Conservation (phyloP, 2,797 vertebrate species). For the Falco berigora region DNA sequence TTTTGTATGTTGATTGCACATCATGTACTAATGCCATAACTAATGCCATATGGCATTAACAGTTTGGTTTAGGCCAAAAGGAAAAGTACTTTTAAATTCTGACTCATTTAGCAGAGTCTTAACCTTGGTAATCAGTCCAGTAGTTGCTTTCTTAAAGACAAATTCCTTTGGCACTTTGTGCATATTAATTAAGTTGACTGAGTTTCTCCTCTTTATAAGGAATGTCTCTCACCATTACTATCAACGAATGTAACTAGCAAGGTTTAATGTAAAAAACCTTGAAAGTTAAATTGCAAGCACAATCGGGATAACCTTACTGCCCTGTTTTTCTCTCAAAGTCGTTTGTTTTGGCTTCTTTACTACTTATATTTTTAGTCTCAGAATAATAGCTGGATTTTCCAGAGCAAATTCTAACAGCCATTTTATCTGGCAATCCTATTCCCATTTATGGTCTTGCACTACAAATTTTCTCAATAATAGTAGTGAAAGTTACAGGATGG, state of each 20-base stretch:
- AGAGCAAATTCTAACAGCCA: neutral
- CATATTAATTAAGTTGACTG: neutral
- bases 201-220: neutral
- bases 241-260: neutral
- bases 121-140: neutral
- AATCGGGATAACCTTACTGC: neutral
- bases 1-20: neutral
- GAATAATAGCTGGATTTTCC: neutral
- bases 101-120: neutral
- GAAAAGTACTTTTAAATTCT: neutral
- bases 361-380: neutral
- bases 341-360: neutral
- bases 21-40: neutral
- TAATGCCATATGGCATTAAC: neutral
- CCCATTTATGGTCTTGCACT: neutral
- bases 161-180: neutral
- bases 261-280: neutral
- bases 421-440: neutral
- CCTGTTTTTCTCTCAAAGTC: neutral
- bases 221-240: neutral
- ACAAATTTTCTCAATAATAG: neutral
- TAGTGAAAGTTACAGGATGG: neutral
- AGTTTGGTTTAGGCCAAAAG: neutral
- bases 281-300: neutral
- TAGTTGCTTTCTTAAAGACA: neutral